Evolutionary conservation across 2,888 invertebrate genomes (phyloP).

Genomic region (Sussaba pulchella): DNA sequence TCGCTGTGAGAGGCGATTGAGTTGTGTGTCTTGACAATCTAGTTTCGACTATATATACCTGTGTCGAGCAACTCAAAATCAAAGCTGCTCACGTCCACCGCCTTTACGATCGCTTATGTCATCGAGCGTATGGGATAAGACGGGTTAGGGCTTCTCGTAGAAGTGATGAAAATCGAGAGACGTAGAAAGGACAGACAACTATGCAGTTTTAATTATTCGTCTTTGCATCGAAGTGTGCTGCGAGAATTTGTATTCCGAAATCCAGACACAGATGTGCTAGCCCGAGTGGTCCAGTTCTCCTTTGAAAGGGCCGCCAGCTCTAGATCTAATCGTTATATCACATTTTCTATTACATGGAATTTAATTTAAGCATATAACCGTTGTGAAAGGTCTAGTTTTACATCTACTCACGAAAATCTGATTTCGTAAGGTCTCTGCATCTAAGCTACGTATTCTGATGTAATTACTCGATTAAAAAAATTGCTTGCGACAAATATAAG

Average conservation of each 20-base stretch:
- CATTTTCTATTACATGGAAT: conserved; percentile 14
- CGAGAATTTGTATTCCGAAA: not conserved
- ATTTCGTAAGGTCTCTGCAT: not conserved
- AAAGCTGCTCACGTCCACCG: conserved; percentile 20
- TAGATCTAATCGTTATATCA: conserved; percentile 18
- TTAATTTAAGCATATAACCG: not conserved
- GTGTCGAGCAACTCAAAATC: not conserved
- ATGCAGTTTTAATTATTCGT: conserved; percentile 29
- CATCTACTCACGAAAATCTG: not conserved
- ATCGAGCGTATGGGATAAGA: conserved; percentile 22
- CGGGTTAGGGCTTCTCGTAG: conserved; percentile 10
- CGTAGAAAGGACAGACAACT: conserved; percentile 46
- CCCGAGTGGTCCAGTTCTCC: not conserved
- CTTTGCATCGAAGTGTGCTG: not conserved
- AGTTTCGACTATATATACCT: conserved; percentile 53
- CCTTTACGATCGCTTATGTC: conserved; percentile 43
- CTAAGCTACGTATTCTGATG: conserved; percentile 6
- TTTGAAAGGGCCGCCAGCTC: conserved; percentile 22
- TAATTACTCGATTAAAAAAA: not conserved
- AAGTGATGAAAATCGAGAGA: not conserved
- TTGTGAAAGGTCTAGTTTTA: not conserved
- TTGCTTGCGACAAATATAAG: no score
- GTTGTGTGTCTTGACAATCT: conserved; percentile 46
- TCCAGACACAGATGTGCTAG: not conserved
- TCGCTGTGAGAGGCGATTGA: conserved; percentile 72